Percentiles rank a stretch among this genome's conserved stretches.
phyloP scores from a whole-genome alignment of 2,797 vertebrate species.

The Nannoperca australis region DNA sequence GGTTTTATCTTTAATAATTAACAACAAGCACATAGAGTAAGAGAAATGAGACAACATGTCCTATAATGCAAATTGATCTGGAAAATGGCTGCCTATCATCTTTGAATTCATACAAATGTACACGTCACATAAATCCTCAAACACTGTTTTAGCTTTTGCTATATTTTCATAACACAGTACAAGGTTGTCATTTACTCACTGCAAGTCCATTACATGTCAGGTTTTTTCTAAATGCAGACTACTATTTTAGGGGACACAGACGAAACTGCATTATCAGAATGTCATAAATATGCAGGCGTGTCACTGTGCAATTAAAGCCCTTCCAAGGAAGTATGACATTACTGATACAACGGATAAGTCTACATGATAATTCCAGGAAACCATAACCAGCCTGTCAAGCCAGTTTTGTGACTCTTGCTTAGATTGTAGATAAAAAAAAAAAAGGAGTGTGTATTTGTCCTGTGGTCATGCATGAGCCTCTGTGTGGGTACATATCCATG shows the following conservation, averaged over 20 bases:
- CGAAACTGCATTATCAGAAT: neutral
- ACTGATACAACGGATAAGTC: neutral
- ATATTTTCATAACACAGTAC: neutral
- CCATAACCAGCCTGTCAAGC: neutral
- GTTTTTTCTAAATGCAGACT: neutral
- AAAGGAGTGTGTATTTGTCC: too few relatives aligned
- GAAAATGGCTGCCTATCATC: neutral
- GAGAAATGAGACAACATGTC: neutral
- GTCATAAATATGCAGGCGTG: neutral
- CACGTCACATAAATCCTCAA: neutral
- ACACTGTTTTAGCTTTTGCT: neutral
- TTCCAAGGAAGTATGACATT: neutral
- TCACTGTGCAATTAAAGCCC: neutral
- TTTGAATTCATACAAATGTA: neutral
- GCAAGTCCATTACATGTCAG: neutral
- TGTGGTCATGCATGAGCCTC: neutral
- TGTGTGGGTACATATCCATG: too few relatives aligned
- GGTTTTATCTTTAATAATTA: neutral
- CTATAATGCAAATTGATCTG: neutral
- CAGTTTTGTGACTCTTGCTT: slow-evolving; percentile 4
- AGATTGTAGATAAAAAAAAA: neutral
- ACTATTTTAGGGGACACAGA: neutral
- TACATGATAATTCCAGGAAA: neutral
- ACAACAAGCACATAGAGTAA: neutral
- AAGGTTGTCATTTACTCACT: neutral